Percentiles rank a stretch among this genome's conserved stretches.
Conservation (phyloP, 1,140 invertebrate genomes). For the Aphaenogaster rudis region DNA sequence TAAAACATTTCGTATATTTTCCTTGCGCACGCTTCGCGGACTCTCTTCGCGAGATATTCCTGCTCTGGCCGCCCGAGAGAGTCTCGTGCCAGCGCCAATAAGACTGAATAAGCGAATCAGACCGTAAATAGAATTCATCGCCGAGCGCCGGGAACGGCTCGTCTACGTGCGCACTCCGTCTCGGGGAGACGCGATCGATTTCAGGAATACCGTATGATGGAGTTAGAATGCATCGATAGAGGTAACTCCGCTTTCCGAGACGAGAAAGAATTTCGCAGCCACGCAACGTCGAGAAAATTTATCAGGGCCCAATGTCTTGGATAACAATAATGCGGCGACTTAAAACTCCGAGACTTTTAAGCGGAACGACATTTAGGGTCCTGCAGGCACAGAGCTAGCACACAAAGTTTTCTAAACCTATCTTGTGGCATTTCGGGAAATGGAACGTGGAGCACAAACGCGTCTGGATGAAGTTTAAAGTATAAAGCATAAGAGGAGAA, state of each 20-base stretch:
- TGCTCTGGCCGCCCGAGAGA: background rate
- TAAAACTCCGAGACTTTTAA: conserved; percentile 10
- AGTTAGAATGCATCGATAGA: conserved; percentile 11
- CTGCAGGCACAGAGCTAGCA: too few relatives aligned
- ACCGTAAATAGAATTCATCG: conserved; percentile 56
- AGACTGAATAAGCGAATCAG: conserved; percentile 61
- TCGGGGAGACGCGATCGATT: conserved; percentile 29
- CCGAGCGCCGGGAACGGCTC: background rate
- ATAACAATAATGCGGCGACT: conserved; percentile 22
- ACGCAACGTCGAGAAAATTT: conserved; percentile 12
- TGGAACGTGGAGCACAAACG: background rate
- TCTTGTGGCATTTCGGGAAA: background rate
- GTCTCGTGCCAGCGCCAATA: conserved; percentile 50
- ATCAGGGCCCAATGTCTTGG: background rate
- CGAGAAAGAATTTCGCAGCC: conserved; percentile 17
- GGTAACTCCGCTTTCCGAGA: background rate
- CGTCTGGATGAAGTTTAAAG: conserved; percentile 5
- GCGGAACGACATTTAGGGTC: background rate
- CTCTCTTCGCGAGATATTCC: conserved; percentile 15
- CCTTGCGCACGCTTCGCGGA: conserved; percentile 24
- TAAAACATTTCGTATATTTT: conserved; percentile 60
- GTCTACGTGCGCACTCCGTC: conserved; percentile 33
- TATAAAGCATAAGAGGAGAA: conserved; percentile 11
- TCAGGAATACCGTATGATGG: conserved; percentile 29
- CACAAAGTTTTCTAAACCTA: conserved; percentile 13